Base-by-base conservation (phyloP, 1,140 invertebrate species). In the Hyles vespertilio region DNA sequence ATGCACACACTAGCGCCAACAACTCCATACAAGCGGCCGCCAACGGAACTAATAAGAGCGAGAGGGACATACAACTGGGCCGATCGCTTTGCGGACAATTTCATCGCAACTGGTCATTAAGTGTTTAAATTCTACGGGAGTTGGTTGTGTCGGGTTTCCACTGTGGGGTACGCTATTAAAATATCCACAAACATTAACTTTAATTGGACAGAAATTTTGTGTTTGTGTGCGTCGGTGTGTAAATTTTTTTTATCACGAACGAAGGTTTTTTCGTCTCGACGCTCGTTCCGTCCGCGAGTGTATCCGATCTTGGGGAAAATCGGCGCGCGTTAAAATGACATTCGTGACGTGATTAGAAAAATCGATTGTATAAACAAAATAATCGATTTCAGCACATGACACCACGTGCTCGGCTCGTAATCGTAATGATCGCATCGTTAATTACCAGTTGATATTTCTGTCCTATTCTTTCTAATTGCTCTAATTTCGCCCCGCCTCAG, bases 151-250 rank as follows among this genome's bases (percentile, higher is more conserved):
- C 86, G 84, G 78, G 63, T 88, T 88, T 84, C 85, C 64, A 67
- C 85, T 79, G 81, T 80, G 82, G 85, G 85, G 82, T 75, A 80
- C 84, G 79, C 81, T 85, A 89, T 89, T 89, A 89, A 89, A 89
- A 89, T 88, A 84, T 87, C 84, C 79, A 82, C 84, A 87, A 86
- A 86, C 82, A 87, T 87, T 89, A 87, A 79, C 82, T 84, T 84
- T 89, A 89, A 89, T 89, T 89, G 86, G 82, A 84, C 84, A 79
- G 79, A 40, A 40, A 40, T 40, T 86, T 81, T 86, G 86, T 86
- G 81, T 74, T 74, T 82, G 86, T 89, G 86, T 87, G 84, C 72
- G 80, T 79, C 63, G 61, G 78, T 79, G 73, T 40, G 36, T 40
- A 40, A 40, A 5, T 40, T 40, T 40, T 40, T 40, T 40, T 40